Base-by-base conservation (phyloP, 2,888 invertebrate species). In the Escarpia spicata region DNA sequence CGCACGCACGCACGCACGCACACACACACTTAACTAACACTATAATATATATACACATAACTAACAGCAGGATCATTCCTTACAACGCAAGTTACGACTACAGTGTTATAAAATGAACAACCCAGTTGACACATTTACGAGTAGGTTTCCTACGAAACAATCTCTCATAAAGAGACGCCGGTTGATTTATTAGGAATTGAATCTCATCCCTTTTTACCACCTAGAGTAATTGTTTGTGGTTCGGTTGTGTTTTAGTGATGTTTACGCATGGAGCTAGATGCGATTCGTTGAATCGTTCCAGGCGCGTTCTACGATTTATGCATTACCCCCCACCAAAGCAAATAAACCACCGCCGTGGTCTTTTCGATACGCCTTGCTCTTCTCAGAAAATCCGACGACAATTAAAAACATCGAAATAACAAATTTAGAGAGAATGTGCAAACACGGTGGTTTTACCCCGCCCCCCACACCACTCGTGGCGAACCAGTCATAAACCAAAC, bases 321-420 rank as follows among this genome's bases (percentile, higher is more conserved):
- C 52, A 52, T 52, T 52, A 0, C 52, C 52, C 52, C 12, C 52
- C 52, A 52, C 52, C 2, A 52, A 52, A 52, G 15, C 52, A 52
- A 52, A 52, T 15, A 45, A 6, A 52, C 52, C 52, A 52, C 15
- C 52, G 19, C 26, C 19, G 75, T 75, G 3, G 4, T 19, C 75
- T 75, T 19, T n/a, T 26, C 3, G 75, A 75, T n/a, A 75, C 75
- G 75, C n/a, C 75, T 26, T 6, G 75, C n/a, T n/a, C 6, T 75
- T 75, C 75, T 75, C 75, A n/a, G 75, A 75, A 75, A 26, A 26
- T 75, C 75, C 75, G 75, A 75, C 75, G 75, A 75, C 75, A n/a
- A 26, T 75, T 75, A 75, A 75, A n/a, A 75, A 26, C 75, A n/a
- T 19, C 75, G 75, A 26, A 75, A 26, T 75, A 26, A 75, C 26